These are phyloP conservation scores for Atethmia centrago DNA, from an alignment of 2,888 invertebrate genomes.

Conservation along the genomic window DNA sequence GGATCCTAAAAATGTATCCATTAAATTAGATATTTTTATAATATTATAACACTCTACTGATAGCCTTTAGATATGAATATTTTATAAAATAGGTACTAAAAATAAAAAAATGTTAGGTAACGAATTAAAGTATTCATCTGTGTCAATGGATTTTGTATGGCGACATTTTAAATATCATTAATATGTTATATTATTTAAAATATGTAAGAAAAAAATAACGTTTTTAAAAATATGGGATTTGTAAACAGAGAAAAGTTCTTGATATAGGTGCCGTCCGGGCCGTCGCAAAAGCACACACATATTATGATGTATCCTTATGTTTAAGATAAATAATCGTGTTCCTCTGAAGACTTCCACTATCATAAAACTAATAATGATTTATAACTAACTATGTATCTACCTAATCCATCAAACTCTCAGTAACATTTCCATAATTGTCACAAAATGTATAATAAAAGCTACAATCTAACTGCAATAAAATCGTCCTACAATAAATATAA, in stretches of 20 bases:
- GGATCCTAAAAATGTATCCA: not conserved
- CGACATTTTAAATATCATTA: conserved; percentile 17
- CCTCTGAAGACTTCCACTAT: not conserved
- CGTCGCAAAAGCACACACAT: conserved; percentile 44
- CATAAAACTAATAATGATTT: conserved; percentile 30
- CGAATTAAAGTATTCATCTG: conserved; percentile 27
- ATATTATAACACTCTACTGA: conserved; percentile 15
- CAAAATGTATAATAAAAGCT: conserved; percentile 34
- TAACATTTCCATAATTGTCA: conserved; percentile 42
- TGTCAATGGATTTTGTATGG: conserved; percentile 23
- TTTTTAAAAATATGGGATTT: not conserved
- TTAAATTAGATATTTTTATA: conserved; percentile 7
- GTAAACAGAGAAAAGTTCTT: conserved; percentile 10
- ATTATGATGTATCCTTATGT: not conserved
- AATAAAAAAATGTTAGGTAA: not conserved
- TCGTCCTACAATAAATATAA: conserved; percentile 44
- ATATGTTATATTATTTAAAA: not conserved
- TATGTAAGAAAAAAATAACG: not conserved
- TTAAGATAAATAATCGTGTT: conserved; percentile 12
- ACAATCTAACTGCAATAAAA: conserved; percentile 44
- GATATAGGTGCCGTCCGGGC: conserved; percentile 24
- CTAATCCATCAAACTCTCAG: conserved; percentile 19
- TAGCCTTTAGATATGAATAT: conserved; percentile 31
- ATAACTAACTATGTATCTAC: not conserved
- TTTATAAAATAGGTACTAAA: conserved; percentile 10